A percentile compares a stretch with the other conserved stretches of the same genome.
Evolutionary conservation across 2,888 invertebrate species (phyloP).

Genomic region (Caenorhabditis wallacei): DNA sequence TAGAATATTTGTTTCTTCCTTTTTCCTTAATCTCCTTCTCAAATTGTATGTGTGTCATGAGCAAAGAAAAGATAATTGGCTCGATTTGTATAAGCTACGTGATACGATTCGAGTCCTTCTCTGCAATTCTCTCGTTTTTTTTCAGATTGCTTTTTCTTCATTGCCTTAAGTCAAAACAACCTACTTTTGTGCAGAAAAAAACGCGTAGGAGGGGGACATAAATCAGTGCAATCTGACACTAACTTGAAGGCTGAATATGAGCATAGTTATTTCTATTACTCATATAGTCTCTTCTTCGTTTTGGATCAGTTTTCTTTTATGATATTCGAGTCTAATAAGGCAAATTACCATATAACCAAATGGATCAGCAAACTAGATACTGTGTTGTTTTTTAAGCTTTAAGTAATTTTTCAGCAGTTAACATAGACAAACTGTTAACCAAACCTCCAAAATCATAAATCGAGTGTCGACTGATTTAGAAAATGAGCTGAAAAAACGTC

Average conservation of each 20-base stretch:
- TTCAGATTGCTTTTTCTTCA: slow-evolving; percentile 11
- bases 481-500: no score
- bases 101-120: slow-evolving; percentile 38
- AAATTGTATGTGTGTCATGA: slow-evolving; percentile 27
- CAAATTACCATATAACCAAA: neutral
- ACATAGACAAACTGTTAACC: no score
- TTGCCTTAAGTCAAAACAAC: slow-evolving; percentile 10
- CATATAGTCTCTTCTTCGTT: neutral
- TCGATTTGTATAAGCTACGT: slow-evolving; percentile 49
- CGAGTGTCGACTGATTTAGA: no score
- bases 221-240: slow-evolving; percentile 59
- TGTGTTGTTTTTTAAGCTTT: no score
- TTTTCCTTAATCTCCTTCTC: neutral
- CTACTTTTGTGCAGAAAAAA: slow-evolving; percentile 38
- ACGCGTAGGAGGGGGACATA: slow-evolving; percentile 31
- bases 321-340: neutral
- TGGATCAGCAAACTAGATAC: neutral
- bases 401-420: no score
- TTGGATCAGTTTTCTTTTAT: slow-evolving; percentile 21
- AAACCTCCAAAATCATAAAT: no score
- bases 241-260: slow-evolving; percentile 1
- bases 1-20: neutral
- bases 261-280: slow-evolving; percentile 19
- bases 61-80: slow-evolving; percentile 45
- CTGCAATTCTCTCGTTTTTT: neutral